These are phyloP conservation scores for Prenolepis imparis DNA, from an alignment of 2,888 invertebrate genomes.

Conservation along the genomic window DNA sequence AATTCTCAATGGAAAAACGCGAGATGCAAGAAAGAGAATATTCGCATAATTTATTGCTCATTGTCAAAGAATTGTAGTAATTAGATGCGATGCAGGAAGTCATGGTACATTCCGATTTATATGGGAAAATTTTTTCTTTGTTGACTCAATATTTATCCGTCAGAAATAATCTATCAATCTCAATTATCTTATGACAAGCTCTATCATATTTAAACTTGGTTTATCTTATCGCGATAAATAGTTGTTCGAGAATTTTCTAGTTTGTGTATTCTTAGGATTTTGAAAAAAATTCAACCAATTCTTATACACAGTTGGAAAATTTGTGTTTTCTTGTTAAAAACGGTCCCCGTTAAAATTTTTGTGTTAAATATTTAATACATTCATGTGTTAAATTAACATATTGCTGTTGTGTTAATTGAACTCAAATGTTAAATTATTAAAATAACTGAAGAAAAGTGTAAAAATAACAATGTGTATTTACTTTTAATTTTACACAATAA, in stretches of 20 bases:
- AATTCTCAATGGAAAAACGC: constrained; percentile 16
- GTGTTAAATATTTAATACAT: no score
- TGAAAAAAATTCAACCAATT: not conserved
- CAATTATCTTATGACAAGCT: not conserved
- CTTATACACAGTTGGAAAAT: no score
- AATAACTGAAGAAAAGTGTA: no score
- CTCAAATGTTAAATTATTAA: no score
- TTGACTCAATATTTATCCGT: not conserved
- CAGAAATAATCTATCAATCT: not conserved
- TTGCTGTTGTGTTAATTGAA: no score
- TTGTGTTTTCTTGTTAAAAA: no score
- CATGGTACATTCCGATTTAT: not conserved
- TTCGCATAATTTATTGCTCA: constrained; percentile 42
- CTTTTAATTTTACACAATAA: no score
- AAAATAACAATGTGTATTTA: no score
- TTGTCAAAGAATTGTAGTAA: constrained; percentile 47
- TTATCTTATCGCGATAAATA: not conserved
- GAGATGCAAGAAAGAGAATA: not conserved
- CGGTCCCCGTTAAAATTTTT: no score
- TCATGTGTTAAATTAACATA: no score
- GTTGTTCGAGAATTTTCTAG: not conserved
- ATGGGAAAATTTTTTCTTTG: not conserved
- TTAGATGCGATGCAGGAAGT: not conserved
- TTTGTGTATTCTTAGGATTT: not conserved
- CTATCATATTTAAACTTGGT: not conserved